These are phyloP conservation scores for Tretioscincus oriximinensis DNA, from an alignment of 2,113 vertebrate genomes.

Conservation along the genomic window DNA sequence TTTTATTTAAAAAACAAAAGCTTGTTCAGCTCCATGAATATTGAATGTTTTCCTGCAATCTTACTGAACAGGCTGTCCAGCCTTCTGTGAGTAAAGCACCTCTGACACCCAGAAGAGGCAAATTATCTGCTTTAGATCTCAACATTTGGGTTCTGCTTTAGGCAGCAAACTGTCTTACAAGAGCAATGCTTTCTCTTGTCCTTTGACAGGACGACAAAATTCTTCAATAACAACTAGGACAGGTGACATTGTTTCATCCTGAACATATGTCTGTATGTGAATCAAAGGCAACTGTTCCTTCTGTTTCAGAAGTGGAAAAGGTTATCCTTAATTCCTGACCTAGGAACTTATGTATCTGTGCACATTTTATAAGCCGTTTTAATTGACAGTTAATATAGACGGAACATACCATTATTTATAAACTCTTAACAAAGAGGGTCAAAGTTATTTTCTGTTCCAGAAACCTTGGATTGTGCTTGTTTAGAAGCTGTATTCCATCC, in stretches of 20 bases:
- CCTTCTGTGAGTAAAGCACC: not conserved
- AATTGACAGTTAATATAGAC: constrained; percentile 17
- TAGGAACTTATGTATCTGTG: constrained; percentile 3
- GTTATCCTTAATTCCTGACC: not conserved
- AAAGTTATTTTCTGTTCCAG: not conserved
- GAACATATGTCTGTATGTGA: not conserved
- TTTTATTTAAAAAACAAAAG: not conserved
- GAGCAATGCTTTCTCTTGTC: not conserved
- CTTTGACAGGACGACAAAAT: not conserved
- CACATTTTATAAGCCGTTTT: not conserved
- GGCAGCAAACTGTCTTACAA: not conserved
- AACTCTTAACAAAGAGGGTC: not conserved
- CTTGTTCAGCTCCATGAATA: not conserved
- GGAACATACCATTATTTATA: constrained; percentile 11
- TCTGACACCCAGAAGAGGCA: not conserved
- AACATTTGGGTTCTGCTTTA: not conserved
- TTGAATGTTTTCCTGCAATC: not conserved
- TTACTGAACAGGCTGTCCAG: not conserved
- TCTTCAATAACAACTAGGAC: too few species aligned
- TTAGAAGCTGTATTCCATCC: not conserved
- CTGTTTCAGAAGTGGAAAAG: not conserved
- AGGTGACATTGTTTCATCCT: not conserved
- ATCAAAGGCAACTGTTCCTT: not conserved
- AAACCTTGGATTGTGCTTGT: not conserved
- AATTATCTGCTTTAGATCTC: not conserved